phyloP scores from a whole-genome alignment of 2,888 invertebrate genomes.

The Ochropacha duplaris region DNA sequence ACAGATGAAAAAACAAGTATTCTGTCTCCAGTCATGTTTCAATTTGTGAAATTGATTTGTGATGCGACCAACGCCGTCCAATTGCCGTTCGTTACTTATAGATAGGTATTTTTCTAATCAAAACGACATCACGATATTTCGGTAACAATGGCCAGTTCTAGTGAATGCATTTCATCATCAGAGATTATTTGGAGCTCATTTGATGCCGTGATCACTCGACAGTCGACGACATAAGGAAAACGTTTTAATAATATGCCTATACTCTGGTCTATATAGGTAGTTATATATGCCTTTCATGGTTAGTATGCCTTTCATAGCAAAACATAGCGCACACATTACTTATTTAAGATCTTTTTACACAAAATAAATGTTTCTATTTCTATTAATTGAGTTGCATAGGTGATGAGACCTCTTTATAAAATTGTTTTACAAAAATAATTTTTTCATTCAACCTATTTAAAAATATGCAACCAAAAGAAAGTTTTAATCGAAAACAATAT shows the following conservation, averaged over 20 bases:
- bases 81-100: constrained; percentile 27
- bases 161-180: constrained; percentile 38
- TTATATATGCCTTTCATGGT: no score
- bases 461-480: no score
- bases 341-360: no score
- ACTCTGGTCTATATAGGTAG: background rate
- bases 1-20: constrained; percentile 47
- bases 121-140: constrained; percentile 45
- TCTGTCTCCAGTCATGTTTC: constrained; percentile 60
- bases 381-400: no score
- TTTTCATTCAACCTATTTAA: no score
- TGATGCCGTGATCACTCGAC: constrained; percentile 5
- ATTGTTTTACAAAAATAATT: no score
- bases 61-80: constrained; percentile 37
- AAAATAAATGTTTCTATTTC: no score
- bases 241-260: background rate
- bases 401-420: no score
- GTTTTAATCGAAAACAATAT: no score
- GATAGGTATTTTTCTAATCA: constrained; percentile 43
- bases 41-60: constrained; percentile 74
- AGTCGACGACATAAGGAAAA: background rate
- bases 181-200: constrained; percentile 33
- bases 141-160: constrained; percentile 36
- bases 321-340: no score
- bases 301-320: no score